phyloP scores from a whole-genome alignment of 2,888 invertebrate species.

The Stenotaenia linearis region DNA sequence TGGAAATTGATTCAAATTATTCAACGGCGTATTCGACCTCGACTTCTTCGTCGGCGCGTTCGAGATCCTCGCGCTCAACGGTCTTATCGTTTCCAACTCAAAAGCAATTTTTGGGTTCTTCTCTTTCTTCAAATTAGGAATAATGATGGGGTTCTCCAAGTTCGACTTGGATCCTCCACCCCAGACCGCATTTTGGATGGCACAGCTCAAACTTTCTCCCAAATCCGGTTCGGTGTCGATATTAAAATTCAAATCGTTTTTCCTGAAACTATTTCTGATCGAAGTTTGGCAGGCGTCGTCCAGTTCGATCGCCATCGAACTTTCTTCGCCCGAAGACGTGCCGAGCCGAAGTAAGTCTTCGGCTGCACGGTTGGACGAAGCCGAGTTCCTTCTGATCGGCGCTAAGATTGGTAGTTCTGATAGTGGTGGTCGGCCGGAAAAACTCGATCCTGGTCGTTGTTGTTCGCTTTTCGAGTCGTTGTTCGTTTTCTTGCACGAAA shows the following conservation, averaged over 20 bases:
- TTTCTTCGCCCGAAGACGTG: slow-evolving; percentile 14
- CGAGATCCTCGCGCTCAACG: background rate
- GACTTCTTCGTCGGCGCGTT: background rate
- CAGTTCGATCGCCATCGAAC: background rate
- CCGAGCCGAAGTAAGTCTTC: slow-evolving; percentile 1
- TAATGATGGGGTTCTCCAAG: background rate
- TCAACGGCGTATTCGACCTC: background rate
- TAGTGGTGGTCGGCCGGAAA: background rate
- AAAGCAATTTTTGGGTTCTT: background rate
- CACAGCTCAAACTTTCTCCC: background rate
- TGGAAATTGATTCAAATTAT: slow-evolving; percentile 21
- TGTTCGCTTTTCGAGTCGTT: background rate
- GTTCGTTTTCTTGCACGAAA: background rate
- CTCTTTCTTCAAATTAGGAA: background rate
- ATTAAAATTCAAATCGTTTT: background rate
- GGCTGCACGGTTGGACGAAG: background rate
- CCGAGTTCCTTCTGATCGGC: background rate
- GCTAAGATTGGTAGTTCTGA: slow-evolving; percentile 1
- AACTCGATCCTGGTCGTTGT: background rate
- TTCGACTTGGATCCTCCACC: background rate
- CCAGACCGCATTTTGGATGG: slow-evolving; percentile 3
- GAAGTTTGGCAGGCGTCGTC: background rate
- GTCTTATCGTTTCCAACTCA: background rate
- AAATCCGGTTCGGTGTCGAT: background rate
- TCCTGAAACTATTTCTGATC: background rate